A percentile compares a stretch with the other conserved stretches of the same genome.
Evolutionary conservation across 1,140 invertebrate species (phyloP).

Genomic region (Papilio dardanus): DNA sequence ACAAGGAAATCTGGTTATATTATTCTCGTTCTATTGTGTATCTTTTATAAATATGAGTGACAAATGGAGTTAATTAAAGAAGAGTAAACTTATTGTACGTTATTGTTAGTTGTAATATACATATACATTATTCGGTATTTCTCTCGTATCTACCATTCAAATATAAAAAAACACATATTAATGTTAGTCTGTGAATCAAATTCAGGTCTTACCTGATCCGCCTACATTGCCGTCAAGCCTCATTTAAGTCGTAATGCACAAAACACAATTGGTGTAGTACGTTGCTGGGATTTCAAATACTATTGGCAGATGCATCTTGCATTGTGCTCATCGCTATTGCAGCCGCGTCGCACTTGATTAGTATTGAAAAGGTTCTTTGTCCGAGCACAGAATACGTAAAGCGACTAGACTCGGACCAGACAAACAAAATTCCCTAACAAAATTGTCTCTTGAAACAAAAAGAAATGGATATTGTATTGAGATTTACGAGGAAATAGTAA

Average conservation of each 20-base stretch:
- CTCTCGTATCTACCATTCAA: no score
- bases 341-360: constrained; percentile 32
- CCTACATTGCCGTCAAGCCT: background rate
- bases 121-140: no score
- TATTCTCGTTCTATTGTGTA: no score
- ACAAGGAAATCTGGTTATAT: background rate
- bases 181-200: background rate
- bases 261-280: constrained; percentile 25
- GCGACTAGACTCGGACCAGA: constrained; percentile 28
- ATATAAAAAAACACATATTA: no score
- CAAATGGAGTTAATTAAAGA: no score
- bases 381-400: constrained; percentile 29
- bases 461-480: constrained; percentile 32
- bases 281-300: constrained; percentile 28
- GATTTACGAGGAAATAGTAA: constrained; percentile 36
- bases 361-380: constrained; percentile 38
- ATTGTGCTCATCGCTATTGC: constrained; percentile 34
- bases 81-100: no score
- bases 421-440: constrained; percentile 25
- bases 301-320: constrained; percentile 37
- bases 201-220: background rate
- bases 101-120: no score
- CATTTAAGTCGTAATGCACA: constrained; percentile 8
- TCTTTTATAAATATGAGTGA: no score
- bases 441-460: constrained; percentile 32